A percentile compares a stretch with the other conserved stretches of the same genome.
Conservation (phyloP, 2,888 invertebrate species). For the Eulithis testata region DNA sequence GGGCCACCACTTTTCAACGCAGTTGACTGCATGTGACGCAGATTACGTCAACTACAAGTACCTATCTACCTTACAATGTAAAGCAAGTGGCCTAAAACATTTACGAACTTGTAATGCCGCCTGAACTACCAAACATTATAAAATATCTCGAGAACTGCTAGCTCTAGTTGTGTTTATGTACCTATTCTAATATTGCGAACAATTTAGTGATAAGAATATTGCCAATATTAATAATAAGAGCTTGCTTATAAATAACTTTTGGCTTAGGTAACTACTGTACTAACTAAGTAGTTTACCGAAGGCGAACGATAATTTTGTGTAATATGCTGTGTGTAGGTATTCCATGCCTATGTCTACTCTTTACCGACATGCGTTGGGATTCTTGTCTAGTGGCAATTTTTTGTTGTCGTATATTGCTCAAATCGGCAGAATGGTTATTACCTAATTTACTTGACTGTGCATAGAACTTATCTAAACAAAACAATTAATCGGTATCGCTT, state of each 20-base stretch:
- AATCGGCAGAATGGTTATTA: slow-evolving; percentile 5
- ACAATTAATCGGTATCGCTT: background rate
- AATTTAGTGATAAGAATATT: slow-evolving; percentile 56
- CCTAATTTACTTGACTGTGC: slow-evolving; percentile 6
- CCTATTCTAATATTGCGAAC: slow-evolving; percentile 41
- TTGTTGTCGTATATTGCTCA: slow-evolving; percentile 11
- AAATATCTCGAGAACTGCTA: slow-evolving; percentile 25
- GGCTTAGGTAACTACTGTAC: slow-evolving; percentile 18
- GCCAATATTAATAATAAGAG: slow-evolving; percentile 66
- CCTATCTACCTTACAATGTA: background rate
- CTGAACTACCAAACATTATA: slow-evolving; percentile 36
- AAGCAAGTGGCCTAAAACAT: background rate
- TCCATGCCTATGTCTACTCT: background rate
- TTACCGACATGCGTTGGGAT: background rate
- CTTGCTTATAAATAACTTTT: slow-evolving; percentile 48
- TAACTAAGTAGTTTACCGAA: slow-evolving; percentile 27
- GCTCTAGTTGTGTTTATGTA: slow-evolving; percentile 29
- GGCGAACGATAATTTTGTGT: slow-evolving; percentile 33
- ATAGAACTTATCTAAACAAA: background rate
- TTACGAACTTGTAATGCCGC: slow-evolving; percentile 6
- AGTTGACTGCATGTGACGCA: background rate
- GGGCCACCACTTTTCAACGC: background rate
- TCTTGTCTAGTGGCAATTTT: background rate
- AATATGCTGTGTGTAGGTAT: slow-evolving; percentile 1
- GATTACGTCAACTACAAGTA: background rate